Base-by-base conservation (phyloP, 2,888 invertebrate species). In the Caenorhabditis wallacei region DNA sequence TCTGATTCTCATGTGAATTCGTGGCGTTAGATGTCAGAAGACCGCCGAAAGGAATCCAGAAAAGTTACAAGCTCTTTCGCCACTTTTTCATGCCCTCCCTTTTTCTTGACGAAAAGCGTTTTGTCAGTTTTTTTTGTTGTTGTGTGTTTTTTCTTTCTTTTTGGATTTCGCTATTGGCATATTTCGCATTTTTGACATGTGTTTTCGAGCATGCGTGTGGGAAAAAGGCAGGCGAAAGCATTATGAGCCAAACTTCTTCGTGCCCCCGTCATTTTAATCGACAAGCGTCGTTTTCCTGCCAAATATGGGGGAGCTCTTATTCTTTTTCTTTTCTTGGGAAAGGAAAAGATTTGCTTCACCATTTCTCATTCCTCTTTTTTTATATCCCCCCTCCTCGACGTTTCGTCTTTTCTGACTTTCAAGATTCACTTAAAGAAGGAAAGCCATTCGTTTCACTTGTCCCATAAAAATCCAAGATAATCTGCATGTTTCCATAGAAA, bases 31-130 rank as follows among this genome's bases (percentile, higher is more conserved):
- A 46, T 40, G 24, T 43, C 61, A 63, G 54, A 40, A 20, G 64
- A 56, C 43, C 59, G 46, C 63, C 48, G 20, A 30, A 30, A 10
- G 46, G 24, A 22, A 54, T 37, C 35, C 59, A 69, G 54, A 74
- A 63, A 74, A 75, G 64, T 81, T 76, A 76, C 66, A 81, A 70
- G 81, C 80, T 74, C 64, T 71, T 79, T 71, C 71, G 79, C 64
- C 79, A 71, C 79, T 79, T 71, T 79, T 71, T 48, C 53, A 46
- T 66, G 66, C 76, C 68, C 63, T 69, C 35, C 43, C 22, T 37
- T 66, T 66, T 53, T 35, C 53, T 40, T 57, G 75, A 75, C 75
- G 59, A 75, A 66, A 75, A 66, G 66, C 75, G 75, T 71, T 71
- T 71, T 71, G 79, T 79, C 66, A 59, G 63, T 70, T 51, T 61